Evolutionary conservation across 2,888 invertebrate genomes (phyloP), one percentile per base, ranked within the genome.

Genomic region (Sisyra nigra): DNA sequence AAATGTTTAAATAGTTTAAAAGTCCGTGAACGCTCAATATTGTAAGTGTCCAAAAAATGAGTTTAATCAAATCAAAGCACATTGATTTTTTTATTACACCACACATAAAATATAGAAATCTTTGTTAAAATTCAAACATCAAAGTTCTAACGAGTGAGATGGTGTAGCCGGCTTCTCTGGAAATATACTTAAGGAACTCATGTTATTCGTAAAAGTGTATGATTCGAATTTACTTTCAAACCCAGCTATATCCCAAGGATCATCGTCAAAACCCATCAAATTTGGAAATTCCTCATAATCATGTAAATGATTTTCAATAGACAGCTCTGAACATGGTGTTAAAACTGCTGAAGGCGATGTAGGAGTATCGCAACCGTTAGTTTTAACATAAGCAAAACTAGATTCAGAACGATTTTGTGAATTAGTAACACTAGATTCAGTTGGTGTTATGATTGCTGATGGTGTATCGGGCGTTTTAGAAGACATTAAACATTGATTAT

Each of bases 401-500:
- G 50, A 53, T 47, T 58, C 57, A 24, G 59, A 58, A 11, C 56
- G 55, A 51, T 60, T 58, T 48, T 58, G 57, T 46, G 59, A 57
- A 34, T 57, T 56, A 51, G 59, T 60, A 47, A 56, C 58, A 44
- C 55, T 54, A 30, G 55, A 53, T 46, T 51, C 49, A 7, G 51
- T 58, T 42, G 67, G 65, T 39, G 70, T 69, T 11, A 78, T 67
- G 55, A 78, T 78, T 11, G 79, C 75, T 37, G 75, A 74, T 15
- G 80, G 79, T 3, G 78, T 78, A 52, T 79, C 78, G 7, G 78
- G 79, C 3, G 79, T 78, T 52, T 62, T 62, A 39, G 56, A 52
- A 39, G 56, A 52, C 17, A 18, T n/a, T 24, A 31, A 14, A 11
- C 18, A 17, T 17, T 43, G 30, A 44, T 45, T 36, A 43, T 46